Evolutionary conservation across 2,797 vertebrate genomes (phyloP).

Genomic region (Enteromius viviparus): DNA sequence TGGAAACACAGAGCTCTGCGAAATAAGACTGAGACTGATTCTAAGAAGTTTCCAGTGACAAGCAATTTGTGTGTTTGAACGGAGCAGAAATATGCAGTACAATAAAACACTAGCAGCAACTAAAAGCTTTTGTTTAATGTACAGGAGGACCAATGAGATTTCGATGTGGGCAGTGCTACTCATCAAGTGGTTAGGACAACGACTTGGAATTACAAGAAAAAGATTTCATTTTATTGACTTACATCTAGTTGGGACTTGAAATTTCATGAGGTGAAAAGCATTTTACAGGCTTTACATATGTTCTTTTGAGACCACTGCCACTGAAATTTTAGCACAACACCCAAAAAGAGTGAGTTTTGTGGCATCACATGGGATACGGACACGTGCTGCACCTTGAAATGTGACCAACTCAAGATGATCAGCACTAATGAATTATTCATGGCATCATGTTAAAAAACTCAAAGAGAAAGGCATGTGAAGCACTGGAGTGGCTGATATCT

Average conservation of each 20-base stretch:
- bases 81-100: neutral
- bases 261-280: neutral
- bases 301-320: too few relatives aligned
- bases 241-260: neutral
- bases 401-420: constrained; percentile 26
- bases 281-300: neutral
- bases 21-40: neutral
- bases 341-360: neutral
- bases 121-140: neutral
- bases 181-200: neutral
- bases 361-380: neutral
- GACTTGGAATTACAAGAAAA: neutral
- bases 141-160: neutral
- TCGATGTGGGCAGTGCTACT: neutral
- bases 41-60: neutral
- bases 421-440: constrained; percentile 37
- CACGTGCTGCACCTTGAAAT: constrained; percentile 29
- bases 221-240: neutral
- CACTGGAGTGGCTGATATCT: constrained; percentile 18
- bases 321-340: neutral
- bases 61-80: neutral
- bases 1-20: constrained; percentile 1
- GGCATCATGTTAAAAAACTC: constrained; percentile 7
- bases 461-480: neutral
- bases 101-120: neutral